These are phyloP conservation scores for Amphimallon solstitiale DNA, from an alignment of 2,888 invertebrate species.

Conservation along the genomic window DNA sequence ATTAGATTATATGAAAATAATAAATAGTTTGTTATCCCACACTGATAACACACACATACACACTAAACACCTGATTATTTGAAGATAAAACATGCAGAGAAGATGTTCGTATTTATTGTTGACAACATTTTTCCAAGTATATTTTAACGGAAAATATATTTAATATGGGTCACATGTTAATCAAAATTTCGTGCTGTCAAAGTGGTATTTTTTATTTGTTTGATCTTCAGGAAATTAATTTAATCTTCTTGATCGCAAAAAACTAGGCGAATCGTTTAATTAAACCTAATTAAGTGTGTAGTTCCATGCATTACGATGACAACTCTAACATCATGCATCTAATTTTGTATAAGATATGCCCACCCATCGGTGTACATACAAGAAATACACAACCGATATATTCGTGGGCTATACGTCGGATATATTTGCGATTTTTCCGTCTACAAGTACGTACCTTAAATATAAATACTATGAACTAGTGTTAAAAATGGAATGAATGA, in stretches of 20 bases:
- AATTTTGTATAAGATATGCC: constrained; percentile 36
- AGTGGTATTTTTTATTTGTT: constrained; percentile 25
- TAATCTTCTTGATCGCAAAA: constrained; percentile 26
- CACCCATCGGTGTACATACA: constrained; percentile 26
- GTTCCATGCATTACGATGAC: constrained; percentile 53
- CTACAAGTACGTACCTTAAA: constrained; percentile 40
- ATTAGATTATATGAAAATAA: constrained; percentile 26
- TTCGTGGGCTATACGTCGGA: neutral
- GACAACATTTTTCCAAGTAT: constrained; percentile 15
- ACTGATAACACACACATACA: constrained; percentile 3
- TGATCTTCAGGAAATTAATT: constrained; percentile 23
- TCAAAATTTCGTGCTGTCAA: constrained; percentile 49
- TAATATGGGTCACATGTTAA: constrained; percentile 66
- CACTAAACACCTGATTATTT: constrained; percentile 16
- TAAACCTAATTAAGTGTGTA: constrained; percentile 55
- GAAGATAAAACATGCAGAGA: constrained; percentile 3
- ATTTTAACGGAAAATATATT: constrained; percentile 51
- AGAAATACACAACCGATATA: constrained; percentile 19
- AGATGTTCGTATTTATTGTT: constrained; percentile 22
- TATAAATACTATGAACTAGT: constrained; percentile 28
- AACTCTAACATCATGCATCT: constrained; percentile 40
- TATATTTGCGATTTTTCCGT: neutral
- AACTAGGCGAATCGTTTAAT: constrained; percentile 48
- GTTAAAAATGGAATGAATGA: constrained; percentile 37
- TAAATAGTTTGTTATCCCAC: constrained; percentile 15